phyloP scores from a whole-genome alignment of 2,113 vertebrate species.

The Gnathonemus longibarbis region DNA sequence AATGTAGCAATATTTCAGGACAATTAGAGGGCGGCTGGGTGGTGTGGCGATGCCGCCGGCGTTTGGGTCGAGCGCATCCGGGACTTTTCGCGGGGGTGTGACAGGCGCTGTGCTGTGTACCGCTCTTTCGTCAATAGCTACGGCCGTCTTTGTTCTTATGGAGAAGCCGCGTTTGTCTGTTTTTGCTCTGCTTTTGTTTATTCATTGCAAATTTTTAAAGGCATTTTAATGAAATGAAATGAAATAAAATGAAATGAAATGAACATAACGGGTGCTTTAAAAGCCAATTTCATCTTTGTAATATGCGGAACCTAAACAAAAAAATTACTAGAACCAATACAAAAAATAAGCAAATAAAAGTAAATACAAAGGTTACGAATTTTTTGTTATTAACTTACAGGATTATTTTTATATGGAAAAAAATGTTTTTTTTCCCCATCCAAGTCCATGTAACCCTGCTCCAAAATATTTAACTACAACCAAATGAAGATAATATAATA shows the following conservation, averaged over 20 bases:
- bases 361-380: neutral
- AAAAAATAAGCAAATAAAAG: neutral
- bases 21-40: constrained; percentile 13
- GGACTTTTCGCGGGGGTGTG: neutral
- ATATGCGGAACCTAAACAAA: neutral
- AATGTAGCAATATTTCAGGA: constrained; percentile 23
- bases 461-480: neutral
- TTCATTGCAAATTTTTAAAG: neutral
- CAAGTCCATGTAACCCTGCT: neutral
- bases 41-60: neutral
- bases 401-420: neutral
- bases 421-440: neutral
- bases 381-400: neutral
- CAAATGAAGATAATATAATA: neutral
- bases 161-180: neutral
- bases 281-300: neutral
- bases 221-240: neutral
- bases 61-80: neutral
- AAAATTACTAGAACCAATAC: neutral
- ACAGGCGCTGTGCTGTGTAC: neutral
- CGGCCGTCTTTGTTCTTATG: neutral
- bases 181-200: neutral
- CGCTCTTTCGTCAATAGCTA: neutral
- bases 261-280: neutral
- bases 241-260: neutral